Evolutionary conservation across 2,797 vertebrate species (phyloP).

Genomic region (Sebastes reedi): DNA sequence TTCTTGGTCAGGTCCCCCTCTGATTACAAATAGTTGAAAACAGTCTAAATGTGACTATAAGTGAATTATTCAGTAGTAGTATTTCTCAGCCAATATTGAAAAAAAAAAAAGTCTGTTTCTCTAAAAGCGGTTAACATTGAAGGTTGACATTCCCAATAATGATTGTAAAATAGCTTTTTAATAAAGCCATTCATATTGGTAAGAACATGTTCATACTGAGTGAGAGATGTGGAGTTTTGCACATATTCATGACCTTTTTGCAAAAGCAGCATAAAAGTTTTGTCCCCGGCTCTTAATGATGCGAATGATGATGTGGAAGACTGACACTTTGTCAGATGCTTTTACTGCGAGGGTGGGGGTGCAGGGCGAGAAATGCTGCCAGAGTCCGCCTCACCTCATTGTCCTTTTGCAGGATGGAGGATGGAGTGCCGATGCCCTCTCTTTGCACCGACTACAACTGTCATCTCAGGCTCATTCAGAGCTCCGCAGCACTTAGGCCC

Average conservation of each 20-base stretch:
- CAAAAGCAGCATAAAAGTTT: conserved; percentile 73
- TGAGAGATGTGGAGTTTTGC: conserved; percentile 22
- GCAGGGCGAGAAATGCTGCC: conserved; percentile 62
- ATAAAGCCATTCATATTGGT: neutral
- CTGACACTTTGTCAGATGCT: conserved; percentile 81
- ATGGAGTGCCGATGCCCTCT: conserved; percentile 70
- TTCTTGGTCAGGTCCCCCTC: neutral
- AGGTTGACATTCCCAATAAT: neutral
- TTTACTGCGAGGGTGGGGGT: conserved; percentile 64
- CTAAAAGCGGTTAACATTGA: neutral
- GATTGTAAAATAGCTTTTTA: neutral
- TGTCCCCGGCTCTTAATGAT: conserved; percentile 64
- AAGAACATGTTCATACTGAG: conserved; percentile 38
- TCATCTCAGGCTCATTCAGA: conserved; percentile 79
- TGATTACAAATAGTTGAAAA: neutral
- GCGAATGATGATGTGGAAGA: conserved; percentile 78
- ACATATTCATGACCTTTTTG: conserved; percentile 61
- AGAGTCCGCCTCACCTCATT: conserved; percentile 77
- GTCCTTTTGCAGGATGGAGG: conserved; percentile 72
- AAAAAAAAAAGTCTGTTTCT: neutral
- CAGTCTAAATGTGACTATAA: neutral
- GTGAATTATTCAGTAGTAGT: neutral
- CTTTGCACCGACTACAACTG: conserved; percentile 74
- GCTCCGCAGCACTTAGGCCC: conserved; percentile 83
- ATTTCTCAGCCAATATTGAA: neutral